Evolutionary conservation across 2,797 vertebrate genomes (phyloP).

Genomic region (Phoeniculus purpureus): DNA sequence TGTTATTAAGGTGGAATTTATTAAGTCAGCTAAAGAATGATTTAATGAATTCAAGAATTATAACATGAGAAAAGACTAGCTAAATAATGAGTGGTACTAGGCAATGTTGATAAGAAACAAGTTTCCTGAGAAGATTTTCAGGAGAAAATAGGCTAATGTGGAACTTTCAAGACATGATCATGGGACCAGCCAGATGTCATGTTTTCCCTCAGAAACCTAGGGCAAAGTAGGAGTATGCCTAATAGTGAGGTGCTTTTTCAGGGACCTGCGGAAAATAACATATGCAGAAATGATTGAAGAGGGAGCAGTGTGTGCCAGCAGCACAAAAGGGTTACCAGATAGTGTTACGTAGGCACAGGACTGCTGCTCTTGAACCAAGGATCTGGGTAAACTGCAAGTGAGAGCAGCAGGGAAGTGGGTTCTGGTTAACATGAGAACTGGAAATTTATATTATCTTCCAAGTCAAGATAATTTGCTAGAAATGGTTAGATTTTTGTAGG

Average conservation of each 20-base stretch:
- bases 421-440: not conserved
- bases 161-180: rapidly evolving
- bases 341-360: not conserved
- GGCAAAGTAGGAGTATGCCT: not conserved
- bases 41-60: not conserved
- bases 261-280: not conserved
- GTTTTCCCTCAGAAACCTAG: not conserved
- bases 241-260: not conserved
- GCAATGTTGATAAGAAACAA: not conserved
- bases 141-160: not conserved
- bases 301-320: not conserved
- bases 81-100: not conserved
- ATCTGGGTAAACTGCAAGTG: not conserved
- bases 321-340: not conserved
- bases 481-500: not conserved
- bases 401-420: not conserved
- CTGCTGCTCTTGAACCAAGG: not conserved
- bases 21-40: not conserved
- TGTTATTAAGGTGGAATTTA: not conserved
- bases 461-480: not conserved
- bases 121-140: not conserved
- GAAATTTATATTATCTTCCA: not conserved
- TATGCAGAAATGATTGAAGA: not conserved
- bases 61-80: not conserved
- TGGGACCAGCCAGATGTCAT: not conserved